Percentiles rank a stretch among this genome's conserved stretches.
Evolutionary conservation across 2,888 invertebrate genomes (phyloP).

Genomic region (Xanthostigma xanthostigma): DNA sequence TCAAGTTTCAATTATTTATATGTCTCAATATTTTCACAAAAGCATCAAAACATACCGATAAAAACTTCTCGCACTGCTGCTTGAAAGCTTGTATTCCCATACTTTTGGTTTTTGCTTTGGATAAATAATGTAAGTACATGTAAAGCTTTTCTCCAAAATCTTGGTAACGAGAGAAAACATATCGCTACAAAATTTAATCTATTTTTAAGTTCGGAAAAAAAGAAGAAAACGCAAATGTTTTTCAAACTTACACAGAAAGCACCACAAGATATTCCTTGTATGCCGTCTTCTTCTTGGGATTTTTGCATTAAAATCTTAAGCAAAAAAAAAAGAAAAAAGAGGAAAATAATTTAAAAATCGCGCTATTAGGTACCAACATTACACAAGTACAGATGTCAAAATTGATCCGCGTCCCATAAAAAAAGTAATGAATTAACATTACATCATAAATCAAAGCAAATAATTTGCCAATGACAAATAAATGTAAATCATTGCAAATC

Average conservation of each 20-base stretch:
- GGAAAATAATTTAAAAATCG: background rate
- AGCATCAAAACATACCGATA: slow-evolving; percentile 26
- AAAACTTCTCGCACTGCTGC: slow-evolving; percentile 54
- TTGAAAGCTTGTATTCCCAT: slow-evolving; percentile 50
- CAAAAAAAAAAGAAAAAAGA: slow-evolving; percentile 8
- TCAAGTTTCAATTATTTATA: background rate
- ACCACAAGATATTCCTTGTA: slow-evolving; percentile 53
- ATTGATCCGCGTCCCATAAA: background rate
- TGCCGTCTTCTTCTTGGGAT: slow-evolving; percentile 50
- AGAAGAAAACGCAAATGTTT: slow-evolving; percentile 5
- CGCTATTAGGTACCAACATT: background rate
- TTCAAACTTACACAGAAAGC: slow-evolving; percentile 40
- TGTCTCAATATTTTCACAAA: background rate
- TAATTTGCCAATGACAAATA: too few species aligned
- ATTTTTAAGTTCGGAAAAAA: background rate
- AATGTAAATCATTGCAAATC: too few species aligned
- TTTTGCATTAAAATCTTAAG: slow-evolving; percentile 53
- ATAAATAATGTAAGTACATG: slow-evolving; percentile 41
- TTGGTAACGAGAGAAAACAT: slow-evolving; percentile 64
- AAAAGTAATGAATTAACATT: background rate
- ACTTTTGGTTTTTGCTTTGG: slow-evolving; percentile 44
- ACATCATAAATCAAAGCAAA: too few species aligned
- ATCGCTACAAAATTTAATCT: slow-evolving; percentile 35
- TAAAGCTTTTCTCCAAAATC: slow-evolving; percentile 56
- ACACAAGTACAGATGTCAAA: background rate